A percentile compares a stretch with the other conserved stretches of the same genome.
phyloP scores from a whole-genome alignment of 2,888 invertebrate species.

The Aplocera efformata region DNA sequence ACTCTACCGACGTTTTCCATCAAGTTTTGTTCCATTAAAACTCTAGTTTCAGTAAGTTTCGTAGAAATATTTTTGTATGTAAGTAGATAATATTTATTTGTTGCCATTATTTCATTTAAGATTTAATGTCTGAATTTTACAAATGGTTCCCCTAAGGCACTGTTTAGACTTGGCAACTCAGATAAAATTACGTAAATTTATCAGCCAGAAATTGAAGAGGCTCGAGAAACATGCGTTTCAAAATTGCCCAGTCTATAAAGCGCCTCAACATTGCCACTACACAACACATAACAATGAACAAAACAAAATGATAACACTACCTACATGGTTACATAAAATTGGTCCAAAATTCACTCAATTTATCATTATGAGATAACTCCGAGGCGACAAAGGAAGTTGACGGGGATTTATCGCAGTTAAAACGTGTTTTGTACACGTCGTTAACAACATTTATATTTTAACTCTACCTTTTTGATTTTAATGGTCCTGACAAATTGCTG shows the following conservation, averaged over 20 bases:
- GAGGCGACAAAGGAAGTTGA: constrained; percentile 28
- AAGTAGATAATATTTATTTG: too few relatives aligned
- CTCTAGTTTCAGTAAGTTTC: too few relatives aligned
- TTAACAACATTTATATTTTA: constrained; percentile 7
- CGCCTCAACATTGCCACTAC: neutral
- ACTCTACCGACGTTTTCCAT: neutral
- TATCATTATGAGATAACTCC: constrained; percentile 25
- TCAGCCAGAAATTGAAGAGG: too few relatives aligned
- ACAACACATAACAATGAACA: constrained; percentile 20
- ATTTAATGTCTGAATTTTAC: neutral
- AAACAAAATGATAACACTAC: constrained; percentile 32
- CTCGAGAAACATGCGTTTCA: too few relatives aligned
- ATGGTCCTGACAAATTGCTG: constrained; percentile 9
- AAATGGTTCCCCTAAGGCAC: neutral
- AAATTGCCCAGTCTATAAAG: constrained; percentile 1
- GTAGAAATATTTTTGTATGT: too few relatives aligned
- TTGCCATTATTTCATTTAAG: too few relatives aligned
- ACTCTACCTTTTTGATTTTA: constrained; percentile 17
- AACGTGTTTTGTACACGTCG: constrained; percentile 7
- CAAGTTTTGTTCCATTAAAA: neutral
- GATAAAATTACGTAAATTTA: neutral
- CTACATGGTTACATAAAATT: constrained; percentile 73
- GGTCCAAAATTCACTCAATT: constrained; percentile 65
- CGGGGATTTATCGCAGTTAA: constrained; percentile 27
- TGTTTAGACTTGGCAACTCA: neutral